Conservation (phyloP, 1,140 invertebrate species). For the Anthonomus grandis region DNA sequence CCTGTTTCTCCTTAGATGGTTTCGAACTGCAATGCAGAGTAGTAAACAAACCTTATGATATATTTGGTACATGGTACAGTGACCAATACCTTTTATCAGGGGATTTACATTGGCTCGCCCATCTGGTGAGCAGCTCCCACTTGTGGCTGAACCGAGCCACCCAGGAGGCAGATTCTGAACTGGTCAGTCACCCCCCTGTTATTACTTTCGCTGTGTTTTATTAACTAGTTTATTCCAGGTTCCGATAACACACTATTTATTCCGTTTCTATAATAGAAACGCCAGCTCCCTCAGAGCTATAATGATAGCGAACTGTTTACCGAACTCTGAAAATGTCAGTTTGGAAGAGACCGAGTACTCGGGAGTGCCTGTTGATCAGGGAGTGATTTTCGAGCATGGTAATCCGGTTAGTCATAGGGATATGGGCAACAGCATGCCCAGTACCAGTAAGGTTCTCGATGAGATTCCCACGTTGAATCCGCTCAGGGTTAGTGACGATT, state of each 20-base stretch:
- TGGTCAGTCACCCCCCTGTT: conserved; percentile 49
- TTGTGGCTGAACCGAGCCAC: conserved; percentile 84
- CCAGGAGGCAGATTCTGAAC: conserved; percentile 75
- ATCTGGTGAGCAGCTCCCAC: conserved; percentile 74
- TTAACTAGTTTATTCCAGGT: conserved; percentile 7
- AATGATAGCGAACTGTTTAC: conserved; percentile 68
- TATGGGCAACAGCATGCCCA: conserved; percentile 38
- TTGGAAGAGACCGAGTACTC: conserved; percentile 40
- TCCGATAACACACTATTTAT: conserved; percentile 76
- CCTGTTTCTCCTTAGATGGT: conserved; percentile 50
- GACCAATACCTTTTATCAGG: conserved; percentile 80
- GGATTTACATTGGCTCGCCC: conserved; percentile 74
- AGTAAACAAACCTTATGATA: conserved; percentile 83
- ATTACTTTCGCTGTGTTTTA: background rate
- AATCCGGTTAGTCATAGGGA: conserved; percentile 57
- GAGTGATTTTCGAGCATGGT: conserved; percentile 46
- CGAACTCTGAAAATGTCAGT: conserved; percentile 45
- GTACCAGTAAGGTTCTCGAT: conserved; percentile 21
- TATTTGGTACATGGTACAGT: conserved; percentile 88
- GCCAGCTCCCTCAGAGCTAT: conserved; percentile 76
- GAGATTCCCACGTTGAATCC: conserved; percentile 20
- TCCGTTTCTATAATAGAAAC: conserved; percentile 78
- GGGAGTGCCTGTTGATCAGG: conserved; percentile 23
- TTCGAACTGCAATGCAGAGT: conserved; percentile 78
- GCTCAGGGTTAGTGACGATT: conserved; percentile 16